phyloP scores from a whole-genome alignment of 2,113 vertebrate genomes.

The Thamnaconus septentrionalis region DNA sequence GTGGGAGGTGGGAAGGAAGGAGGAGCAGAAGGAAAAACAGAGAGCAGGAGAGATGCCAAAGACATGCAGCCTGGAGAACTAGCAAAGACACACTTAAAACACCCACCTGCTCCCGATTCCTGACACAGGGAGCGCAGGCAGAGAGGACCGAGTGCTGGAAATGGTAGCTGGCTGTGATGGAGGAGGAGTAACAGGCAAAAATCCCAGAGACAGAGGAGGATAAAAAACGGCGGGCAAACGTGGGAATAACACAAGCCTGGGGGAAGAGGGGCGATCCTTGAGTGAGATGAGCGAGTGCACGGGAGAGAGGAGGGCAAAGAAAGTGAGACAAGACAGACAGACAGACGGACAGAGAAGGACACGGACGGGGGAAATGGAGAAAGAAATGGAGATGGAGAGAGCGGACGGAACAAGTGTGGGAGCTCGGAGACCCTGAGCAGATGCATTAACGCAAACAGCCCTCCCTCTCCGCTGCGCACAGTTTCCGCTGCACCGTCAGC shows the following conservation, averaged over 20 bases:
- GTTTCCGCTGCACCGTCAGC: constrained; percentile 67
- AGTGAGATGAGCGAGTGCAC: constrained; percentile 46
- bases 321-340: constrained; percentile 21
- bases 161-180: constrained; percentile 25
- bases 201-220: constrained; percentile 30
- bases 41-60: constrained; percentile 30
- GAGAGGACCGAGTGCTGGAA: constrained; percentile 49
- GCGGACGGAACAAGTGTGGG: constrained; percentile 54
- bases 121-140: constrained; percentile 63
- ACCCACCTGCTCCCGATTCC: constrained; percentile 75
- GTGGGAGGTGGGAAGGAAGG: constrained; percentile 12
- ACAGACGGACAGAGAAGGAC: constrained; percentile 33
- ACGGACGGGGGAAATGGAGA: constrained; percentile 5
- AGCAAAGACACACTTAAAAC: constrained; percentile 54
- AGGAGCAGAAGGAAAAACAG: constrained; percentile 2
- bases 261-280: constrained; percentile 47
- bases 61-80: constrained; percentile 44
- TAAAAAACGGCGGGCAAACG: constrained; percentile 2
- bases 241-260: constrained; percentile 39
- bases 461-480: constrained; percentile 46
- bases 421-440: constrained; percentile 59
- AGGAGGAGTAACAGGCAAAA: constrained; percentile 58
- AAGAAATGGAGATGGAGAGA: constrained; percentile 27
- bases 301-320: constrained; percentile 44
- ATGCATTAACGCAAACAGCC: constrained; percentile 72